phyloP scores from a whole-genome alignment of 2,888 invertebrate genomes.

The Julus scanicus region DNA sequence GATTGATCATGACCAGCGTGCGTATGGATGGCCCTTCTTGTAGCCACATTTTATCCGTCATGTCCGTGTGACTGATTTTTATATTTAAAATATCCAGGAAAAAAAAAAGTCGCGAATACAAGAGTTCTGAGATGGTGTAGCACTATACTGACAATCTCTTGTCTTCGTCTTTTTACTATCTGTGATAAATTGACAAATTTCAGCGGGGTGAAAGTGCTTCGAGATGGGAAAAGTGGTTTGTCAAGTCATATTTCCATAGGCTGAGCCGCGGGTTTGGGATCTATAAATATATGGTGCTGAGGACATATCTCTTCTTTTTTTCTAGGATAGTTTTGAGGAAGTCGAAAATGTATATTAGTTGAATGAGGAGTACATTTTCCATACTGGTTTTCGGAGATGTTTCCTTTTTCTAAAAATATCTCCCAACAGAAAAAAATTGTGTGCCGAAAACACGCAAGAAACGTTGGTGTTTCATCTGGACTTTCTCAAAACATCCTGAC shows the following conservation, averaged over 20 bases:
- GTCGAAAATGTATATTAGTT: neutral
- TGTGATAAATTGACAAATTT: slow-evolving; percentile 38
- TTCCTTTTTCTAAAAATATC: neutral
- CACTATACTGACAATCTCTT: slow-evolving; percentile 1
- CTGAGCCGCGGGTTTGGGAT: neutral
- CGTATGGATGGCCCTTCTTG: neutral
- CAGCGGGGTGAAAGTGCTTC: slow-evolving; percentile 27
- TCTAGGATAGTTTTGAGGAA: neutral
- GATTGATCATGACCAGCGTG: neutral
- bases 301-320: neutral
- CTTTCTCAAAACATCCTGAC: neutral
- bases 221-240: slow-evolving; percentile 23
- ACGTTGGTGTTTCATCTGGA: neutral
- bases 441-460: neutral
- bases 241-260: neutral
- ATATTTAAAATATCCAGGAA: neutral
- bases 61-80: slow-evolving; percentile 42
- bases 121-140: neutral
- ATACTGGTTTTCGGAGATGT: neutral
- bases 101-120: neutral
- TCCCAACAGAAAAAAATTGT: neutral
- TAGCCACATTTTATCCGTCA: neutral
- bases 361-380: neutral
- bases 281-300: neutral
- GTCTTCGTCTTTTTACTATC: slow-evolving; percentile 39